Percentiles rank a stretch among this genome's conserved stretches.
These are phyloP conservation scores for Ariopsis seemanni DNA, from an alignment of 2,113 vertebrate species.

Conservation along the genomic window DNA sequence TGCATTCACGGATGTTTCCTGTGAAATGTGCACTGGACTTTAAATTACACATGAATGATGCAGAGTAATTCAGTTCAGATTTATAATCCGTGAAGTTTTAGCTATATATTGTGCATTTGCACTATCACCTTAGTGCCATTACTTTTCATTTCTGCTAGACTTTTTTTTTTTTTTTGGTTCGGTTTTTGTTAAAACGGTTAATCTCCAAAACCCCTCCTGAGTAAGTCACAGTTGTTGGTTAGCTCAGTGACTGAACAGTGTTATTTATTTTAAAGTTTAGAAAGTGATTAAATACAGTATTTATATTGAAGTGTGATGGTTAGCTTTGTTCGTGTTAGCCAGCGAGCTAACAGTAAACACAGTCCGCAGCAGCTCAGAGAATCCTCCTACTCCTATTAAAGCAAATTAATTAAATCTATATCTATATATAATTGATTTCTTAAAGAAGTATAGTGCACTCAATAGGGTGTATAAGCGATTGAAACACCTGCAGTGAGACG, in stretches of 20 bases:
- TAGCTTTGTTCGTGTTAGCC: neutral
- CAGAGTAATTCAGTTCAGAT: neutral
- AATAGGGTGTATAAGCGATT: neutral
- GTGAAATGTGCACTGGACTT: neutral
- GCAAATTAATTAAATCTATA: neutral
- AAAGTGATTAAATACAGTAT: neutral
- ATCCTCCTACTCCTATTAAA: neutral
- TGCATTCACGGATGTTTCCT: neutral
- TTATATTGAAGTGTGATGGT: neutral
- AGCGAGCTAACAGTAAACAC: neutral
- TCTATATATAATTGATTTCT: neutral
- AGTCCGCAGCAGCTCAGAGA: neutral
- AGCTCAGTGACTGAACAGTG: neutral
- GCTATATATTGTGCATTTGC: neutral
- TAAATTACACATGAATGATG: slow-evolving; percentile 3
- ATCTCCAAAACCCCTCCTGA: slow-evolving; percentile 1
- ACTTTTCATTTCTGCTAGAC: too few relatives aligned
- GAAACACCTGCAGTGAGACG: neutral
- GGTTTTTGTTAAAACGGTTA: neutral
- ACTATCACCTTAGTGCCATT: too few relatives aligned
- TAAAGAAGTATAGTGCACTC: neutral
- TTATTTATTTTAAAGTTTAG: neutral
- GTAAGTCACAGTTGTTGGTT: slow-evolving; percentile 8
- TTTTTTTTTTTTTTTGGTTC: too few relatives aligned
- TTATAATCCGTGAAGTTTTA: neutral